Base-by-base conservation (phyloP, 2,113 vertebrate species). In the Megaceryle maxima region DNA sequence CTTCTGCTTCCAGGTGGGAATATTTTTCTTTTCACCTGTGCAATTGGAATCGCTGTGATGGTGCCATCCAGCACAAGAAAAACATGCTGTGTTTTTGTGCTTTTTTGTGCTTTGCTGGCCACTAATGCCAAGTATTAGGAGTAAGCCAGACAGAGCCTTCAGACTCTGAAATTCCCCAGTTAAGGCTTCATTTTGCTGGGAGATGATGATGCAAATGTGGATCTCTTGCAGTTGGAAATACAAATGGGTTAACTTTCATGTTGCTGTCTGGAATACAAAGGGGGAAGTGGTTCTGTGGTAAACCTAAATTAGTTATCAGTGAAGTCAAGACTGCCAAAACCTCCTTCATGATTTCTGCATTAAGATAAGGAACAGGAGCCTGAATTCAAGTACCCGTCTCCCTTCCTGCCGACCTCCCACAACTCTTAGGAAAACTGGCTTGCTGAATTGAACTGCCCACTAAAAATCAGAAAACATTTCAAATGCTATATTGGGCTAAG, bases 11-110 rank as follows among this genome's bases (percentile, higher is more conserved):
- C 37, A 28, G 43, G 2, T 92, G 33, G 19, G 19, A 79, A 24
- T 72, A 13, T 74, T 77, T 89, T 92, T 69, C 11, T 72, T 87
- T 55, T 18, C 66, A 46, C 31, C 31, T 75, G 10, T 66, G 31
- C 2, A 4, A 31, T 59, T 59, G 43, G 18, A 63, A 13, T 83
- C 43, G 22, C 26, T 0, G 0, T 29, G 79, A 26, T 73, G 70
- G 39, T 89, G 69, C 31, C 43, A 31, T 62, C 18, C 46, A 60
- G 15, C 22, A 19, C 19, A 43, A 88, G 39, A 53, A 68, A 59
- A 48, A 22, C 4, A 13, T 33, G 26, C 37, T 66, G 24, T 66
- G 16, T 62, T 76, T 51, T 55, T 8, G 37, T 37, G 37, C 37
- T 37, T 37, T 37, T 37, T 37, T 37, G 37, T 76, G 25, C 51